Percentiles rank a stretch among this genome's conserved stretches.
phyloP scores from a whole-genome alignment of 2,113 vertebrate genomes.

The Phodopus roborovskii region DNA sequence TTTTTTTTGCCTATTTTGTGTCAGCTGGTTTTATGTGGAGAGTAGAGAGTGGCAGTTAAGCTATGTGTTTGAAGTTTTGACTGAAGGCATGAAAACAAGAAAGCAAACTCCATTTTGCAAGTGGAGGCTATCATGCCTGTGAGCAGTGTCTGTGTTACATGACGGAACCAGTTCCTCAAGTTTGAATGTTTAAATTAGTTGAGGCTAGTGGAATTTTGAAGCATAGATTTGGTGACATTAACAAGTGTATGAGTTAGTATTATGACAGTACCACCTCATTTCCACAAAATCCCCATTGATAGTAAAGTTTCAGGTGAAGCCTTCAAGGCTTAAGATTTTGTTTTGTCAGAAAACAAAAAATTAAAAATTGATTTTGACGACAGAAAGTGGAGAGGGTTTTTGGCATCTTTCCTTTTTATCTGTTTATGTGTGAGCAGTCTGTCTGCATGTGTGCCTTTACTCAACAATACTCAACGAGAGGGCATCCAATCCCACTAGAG shows the following conservation, averaged over 20 bases:
- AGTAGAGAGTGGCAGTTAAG: neutral
- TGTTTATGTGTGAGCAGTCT: too few species aligned
- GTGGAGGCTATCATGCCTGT: too few species aligned
- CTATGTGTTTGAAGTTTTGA: neutral
- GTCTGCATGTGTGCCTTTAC: too few species aligned
- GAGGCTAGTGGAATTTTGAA: neutral
- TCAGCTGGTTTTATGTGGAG: neutral
- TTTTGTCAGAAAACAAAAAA: neutral
- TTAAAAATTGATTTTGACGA: conserved; percentile 22
- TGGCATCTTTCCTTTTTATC: neutral
- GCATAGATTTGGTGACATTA: neutral
- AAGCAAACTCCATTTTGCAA: neutral
- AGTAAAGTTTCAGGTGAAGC: neutral
- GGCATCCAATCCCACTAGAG: too few species aligned
- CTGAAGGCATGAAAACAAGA: neutral
- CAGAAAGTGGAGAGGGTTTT: neutral
- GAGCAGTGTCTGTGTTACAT: neutral
- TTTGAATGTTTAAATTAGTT: neutral
- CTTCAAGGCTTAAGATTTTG: neutral
- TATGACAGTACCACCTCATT: neutral
- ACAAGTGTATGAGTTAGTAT: neutral
- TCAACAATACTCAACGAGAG: too few species aligned
- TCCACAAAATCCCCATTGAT: neutral
- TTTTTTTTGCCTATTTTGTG: neutral
- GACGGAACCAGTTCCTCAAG: neutral